Percentiles rank a stretch among this genome's conserved stretches.
These are phyloP conservation scores for Noctua janthe DNA, from an alignment of 2,888 invertebrate species.

Conservation along the genomic window DNA sequence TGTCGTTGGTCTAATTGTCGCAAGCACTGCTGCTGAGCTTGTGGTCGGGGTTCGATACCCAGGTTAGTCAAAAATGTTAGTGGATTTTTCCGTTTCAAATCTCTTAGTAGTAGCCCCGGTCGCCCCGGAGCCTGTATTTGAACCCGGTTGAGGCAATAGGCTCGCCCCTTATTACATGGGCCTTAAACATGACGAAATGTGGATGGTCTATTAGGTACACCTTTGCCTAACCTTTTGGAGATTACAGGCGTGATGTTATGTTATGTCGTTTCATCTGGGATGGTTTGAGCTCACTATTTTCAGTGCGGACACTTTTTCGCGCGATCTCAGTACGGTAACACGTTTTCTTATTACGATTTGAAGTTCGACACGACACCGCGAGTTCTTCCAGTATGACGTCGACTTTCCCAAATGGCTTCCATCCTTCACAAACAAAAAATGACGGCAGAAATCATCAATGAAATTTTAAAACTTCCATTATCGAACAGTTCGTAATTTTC, in stretches of 20 bases:
- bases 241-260: background rate
- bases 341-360: background rate
- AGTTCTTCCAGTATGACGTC: background rate
- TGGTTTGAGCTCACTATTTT: background rate
- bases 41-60: too few species aligned
- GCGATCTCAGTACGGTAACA: background rate
- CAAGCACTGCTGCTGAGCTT: too few species aligned
- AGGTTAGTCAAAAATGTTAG: too few species aligned
- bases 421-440: background rate
- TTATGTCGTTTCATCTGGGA: background rate
- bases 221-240: background rate
- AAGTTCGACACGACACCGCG: background rate
- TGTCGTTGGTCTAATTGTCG: too few species aligned
- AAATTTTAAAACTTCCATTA: background rate
- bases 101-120: background rate
- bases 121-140: background rate
- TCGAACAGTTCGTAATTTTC: background rate
- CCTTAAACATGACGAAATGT: background rate
- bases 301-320: background rate
- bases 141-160: background rate
- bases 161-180: background rate
- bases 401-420: background rate
- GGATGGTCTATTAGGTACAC: background rate
- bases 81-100: too few species aligned
- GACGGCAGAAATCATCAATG: background rate